Base-by-base conservation (phyloP, 1,140 invertebrate genomes). In the Bombus pyrosoma region DNA sequence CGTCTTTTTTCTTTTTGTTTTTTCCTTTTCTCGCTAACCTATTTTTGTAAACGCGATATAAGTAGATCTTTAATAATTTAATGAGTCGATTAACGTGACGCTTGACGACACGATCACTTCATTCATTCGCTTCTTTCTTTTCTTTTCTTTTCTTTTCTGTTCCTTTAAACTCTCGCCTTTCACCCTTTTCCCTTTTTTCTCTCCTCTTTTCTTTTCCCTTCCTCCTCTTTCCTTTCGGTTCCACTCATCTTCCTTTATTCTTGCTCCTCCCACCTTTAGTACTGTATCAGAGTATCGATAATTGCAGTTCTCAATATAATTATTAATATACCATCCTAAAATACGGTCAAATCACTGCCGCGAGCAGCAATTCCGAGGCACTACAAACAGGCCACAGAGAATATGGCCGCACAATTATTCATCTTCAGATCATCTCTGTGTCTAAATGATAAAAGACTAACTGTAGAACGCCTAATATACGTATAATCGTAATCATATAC, bases 341-440 rank as follows among this genome's bases (percentile, higher is more conserved):
- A 95, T 95, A 95, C 93, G 93, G 93, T 95, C 93, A 94, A 95
- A 95, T 95, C 91, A 93, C 95, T 95, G 94, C 94, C 92, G 90
- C 92, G 93, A 94, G 95, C 95, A 95, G 95, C 93, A 94, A 95
- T 95, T 95, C 93, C 95, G 95, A 95, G 95, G 95, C 95, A 95
- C 95, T 95, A 95, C 95, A 93, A 95, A 95, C 94, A 94, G 94
- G 93, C 94, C 95, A 95, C 93, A 94, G 88, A 93, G 91, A 94
- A 93, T 94, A 95, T 95, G 95, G 94, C 94, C 95, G 91, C 93
- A 87, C 89, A 95, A 93, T 95, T 92, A 92, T 93, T 85, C 92
- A 92, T 93, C 89, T 93, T 93, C 92, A 93, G 93, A 94, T 85
- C 83, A 85, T 95, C 93, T 94, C 93, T 94, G 85, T 93, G 88